Evolutionary conservation across 2,888 invertebrate species (phyloP).

Genomic region (Leptopterna dolabrata): DNA sequence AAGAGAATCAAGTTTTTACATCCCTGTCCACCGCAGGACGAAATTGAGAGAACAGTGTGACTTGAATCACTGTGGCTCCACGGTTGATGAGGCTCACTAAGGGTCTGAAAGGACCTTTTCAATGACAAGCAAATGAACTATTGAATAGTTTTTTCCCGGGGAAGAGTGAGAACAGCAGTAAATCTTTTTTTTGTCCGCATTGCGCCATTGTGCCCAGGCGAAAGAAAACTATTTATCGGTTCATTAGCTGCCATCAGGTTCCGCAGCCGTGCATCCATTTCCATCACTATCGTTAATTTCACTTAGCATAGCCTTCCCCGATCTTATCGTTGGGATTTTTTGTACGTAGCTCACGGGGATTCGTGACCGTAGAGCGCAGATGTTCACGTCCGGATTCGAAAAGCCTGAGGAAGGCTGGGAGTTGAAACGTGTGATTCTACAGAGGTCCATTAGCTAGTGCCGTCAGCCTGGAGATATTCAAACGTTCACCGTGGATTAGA

Average conservation of each 20-base stretch:
- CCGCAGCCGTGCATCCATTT: constrained; percentile 9
- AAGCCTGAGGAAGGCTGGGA: not conserved
- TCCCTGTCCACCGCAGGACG: too few species aligned
- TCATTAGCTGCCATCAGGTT: not conserved
- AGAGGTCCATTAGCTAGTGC: not conserved
- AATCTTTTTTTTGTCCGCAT: too few species aligned
- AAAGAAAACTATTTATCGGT: not conserved
- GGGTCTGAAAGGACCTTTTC: too few species aligned
- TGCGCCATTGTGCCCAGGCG: too few species aligned
- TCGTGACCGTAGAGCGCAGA: constrained; percentile 1
- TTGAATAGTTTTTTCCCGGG: too few species aligned
- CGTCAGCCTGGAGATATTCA: not conserved
- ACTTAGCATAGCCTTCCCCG: constrained; percentile 12
- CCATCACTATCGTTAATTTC: constrained; percentile 33
- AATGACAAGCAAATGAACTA: too few species aligned
- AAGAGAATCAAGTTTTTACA: too few species aligned
- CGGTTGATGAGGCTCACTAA: too few species aligned
- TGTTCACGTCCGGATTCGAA: not conserved
- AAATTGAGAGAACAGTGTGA: too few species aligned
- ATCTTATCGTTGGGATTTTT: not conserved
- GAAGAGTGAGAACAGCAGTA: too few species aligned
- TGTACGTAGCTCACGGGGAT: constrained; percentile 1
- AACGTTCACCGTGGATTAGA: not conserved
- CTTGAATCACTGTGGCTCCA: too few species aligned
- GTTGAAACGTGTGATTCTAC: not conserved